Conservation (phyloP, 2,113 vertebrate genomes). For the Catharus fuscescens region DNA sequence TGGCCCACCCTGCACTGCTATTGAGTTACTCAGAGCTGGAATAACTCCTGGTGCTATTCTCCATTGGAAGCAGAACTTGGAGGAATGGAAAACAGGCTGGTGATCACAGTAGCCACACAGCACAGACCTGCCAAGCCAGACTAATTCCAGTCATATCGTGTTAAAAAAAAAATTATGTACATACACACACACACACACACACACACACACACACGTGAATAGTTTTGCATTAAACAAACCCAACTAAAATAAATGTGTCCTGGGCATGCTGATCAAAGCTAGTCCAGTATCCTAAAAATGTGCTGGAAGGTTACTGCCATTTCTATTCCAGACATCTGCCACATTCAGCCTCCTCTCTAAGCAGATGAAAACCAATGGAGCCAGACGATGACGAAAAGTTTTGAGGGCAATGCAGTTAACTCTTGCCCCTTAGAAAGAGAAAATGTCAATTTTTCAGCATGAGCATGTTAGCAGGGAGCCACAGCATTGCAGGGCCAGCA, state of each 20-base stretch:
- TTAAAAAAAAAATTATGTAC: background rate
- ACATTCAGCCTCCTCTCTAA: background rate
- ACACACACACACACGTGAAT: background rate
- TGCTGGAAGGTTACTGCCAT: constrained; percentile 2
- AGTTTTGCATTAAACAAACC: background rate
- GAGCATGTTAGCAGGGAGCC: background rate
- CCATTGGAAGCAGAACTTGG: background rate
- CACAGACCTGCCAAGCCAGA: background rate
- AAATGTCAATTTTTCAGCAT: background rate
- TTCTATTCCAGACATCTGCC: constrained; percentile 42
- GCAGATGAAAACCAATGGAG: background rate
- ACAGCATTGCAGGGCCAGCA: background rate
- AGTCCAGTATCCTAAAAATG: background rate
- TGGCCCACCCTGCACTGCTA: background rate
- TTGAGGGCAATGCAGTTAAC: background rate
- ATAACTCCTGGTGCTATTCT: background rate
- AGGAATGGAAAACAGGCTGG: background rate
- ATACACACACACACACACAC: background rate
- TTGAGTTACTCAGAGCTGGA: background rate
- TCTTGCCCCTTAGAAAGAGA: background rate
- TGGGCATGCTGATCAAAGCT: background rate
- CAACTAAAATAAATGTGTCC: background rate
- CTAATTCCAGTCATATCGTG: background rate
- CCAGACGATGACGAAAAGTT: background rate
- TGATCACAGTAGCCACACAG: background rate